Percentiles rank a stretch among this genome's conserved stretches.
These are phyloP conservation scores for Cynopterus sphinx DNA, from an alignment of 2,797 vertebrate species.

Conservation along the genomic window DNA sequence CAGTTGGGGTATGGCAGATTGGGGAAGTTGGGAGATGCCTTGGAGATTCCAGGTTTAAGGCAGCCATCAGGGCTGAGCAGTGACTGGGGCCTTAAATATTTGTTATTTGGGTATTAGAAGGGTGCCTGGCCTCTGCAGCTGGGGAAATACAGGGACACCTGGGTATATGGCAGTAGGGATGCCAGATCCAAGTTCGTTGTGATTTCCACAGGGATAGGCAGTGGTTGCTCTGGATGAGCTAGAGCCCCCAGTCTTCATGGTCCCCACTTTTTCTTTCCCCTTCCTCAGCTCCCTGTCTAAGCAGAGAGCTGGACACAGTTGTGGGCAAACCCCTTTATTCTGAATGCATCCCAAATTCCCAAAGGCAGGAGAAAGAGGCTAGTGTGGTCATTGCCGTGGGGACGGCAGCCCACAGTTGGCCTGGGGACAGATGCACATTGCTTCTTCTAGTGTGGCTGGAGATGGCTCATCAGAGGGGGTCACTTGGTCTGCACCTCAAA, in stretches of 20 bases:
- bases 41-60: not conserved
- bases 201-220: not conserved
- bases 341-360: not conserved
- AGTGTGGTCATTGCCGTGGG: not conserved
- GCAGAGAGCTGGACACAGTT: not conserved
- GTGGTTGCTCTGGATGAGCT: not conserved
- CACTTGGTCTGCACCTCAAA: constrained; percentile 46
- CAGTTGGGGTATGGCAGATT: not conserved
- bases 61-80: not conserved
- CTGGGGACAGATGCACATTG: not conserved
- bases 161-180: not conserved
- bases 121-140: not conserved
- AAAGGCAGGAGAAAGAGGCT: not conserved
- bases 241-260: not conserved
- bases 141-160: not conserved
- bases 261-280: not conserved
- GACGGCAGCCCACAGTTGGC: not conserved
- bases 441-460: not conserved
- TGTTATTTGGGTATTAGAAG: not conserved
- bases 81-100: not conserved
- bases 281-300: not conserved
- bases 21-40: not conserved
- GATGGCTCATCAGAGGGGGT: not conserved
- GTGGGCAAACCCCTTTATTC: constrained; percentile 68
- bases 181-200: not conserved